phyloP scores from a whole-genome alignment of 1,140 invertebrate genomes.

The Tetramorium alpestre region DNA sequence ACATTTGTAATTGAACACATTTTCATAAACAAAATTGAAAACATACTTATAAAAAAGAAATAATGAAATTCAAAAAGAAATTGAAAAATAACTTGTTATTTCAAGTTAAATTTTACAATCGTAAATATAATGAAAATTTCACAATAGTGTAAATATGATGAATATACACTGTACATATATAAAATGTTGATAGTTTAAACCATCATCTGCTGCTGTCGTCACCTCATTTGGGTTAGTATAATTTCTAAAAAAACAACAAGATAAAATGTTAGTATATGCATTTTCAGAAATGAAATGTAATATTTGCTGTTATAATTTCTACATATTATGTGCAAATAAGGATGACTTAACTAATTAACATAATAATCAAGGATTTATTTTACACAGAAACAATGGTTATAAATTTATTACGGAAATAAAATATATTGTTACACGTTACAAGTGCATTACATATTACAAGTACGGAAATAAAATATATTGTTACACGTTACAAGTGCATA shows the following conservation, averaged over 20 bases:
- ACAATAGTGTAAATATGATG: not conserved
- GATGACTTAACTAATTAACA: not conserved
- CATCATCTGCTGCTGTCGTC: conserved; percentile 14
- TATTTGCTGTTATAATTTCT: conserved; percentile 5
- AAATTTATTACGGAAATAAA: conserved; percentile 50
- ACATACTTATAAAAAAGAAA: not conserved
- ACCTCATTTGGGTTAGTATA: not conserved
- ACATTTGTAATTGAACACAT: not conserved
- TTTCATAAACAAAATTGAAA: not conserved
- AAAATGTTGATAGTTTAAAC: conserved; percentile 1
- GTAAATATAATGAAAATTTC: conserved; percentile 10
- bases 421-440: not conserved
- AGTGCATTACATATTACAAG: conserved; percentile 4
- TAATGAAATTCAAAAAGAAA: not conserved
- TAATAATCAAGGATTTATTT: conserved; percentile 19
- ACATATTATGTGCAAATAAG: conserved; percentile 23
- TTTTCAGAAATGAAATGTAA: not conserved
- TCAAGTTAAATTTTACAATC: conserved; percentile 3
- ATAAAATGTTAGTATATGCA: conserved; percentile 15
- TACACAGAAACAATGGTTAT: not conserved
- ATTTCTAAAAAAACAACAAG: conserved; percentile 37
- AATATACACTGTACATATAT: not conserved
- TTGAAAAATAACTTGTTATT: conserved; percentile 19
- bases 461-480: conserved; percentile 4
- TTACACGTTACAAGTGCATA: conserved; percentile 11